phyloP scores from a whole-genome alignment of 2,888 invertebrate genomes.

The Eupithecia subfuscata region DNA sequence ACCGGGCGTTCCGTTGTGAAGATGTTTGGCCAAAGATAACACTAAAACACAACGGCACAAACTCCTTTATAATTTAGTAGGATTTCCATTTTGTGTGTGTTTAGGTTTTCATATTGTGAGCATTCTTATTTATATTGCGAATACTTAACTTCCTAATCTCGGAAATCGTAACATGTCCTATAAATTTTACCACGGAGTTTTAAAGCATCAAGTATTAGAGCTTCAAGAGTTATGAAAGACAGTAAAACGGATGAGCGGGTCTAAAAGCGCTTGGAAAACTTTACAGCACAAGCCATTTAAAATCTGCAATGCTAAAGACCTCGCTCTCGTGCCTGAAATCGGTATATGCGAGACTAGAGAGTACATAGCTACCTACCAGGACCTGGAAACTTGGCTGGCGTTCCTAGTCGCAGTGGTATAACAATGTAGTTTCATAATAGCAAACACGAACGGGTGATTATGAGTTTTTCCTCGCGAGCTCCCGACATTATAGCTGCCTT shows the following conservation, averaged over 20 bases:
- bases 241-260: constrained; percentile 1
- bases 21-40: too few relatives aligned
- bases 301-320: constrained; percentile 16
- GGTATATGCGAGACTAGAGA: neutral
- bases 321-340: neutral
- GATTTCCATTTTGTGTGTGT: neutral
- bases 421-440: constrained; percentile 33
- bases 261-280: constrained; percentile 3
- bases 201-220: neutral
- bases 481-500: neutral
- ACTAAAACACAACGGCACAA: too few relatives aligned
- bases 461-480: constrained; percentile 24
- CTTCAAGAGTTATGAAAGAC: constrained; percentile 3
- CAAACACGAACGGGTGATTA: constrained; percentile 26
- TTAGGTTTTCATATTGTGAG: neutral
- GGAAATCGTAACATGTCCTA: neutral
- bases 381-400: constrained; percentile 29
- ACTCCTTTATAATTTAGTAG: too few relatives aligned
- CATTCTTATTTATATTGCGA: neutral
- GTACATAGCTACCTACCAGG: neutral
- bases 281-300: constrained; percentile 2
- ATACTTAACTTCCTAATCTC: neutral
- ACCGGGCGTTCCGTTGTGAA: too few relatives aligned
- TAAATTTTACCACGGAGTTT: neutral
- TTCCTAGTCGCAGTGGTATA: constrained; percentile 16